Base-by-base conservation (phyloP, 2,888 invertebrate species). In the Napeogenes inachia region DNA sequence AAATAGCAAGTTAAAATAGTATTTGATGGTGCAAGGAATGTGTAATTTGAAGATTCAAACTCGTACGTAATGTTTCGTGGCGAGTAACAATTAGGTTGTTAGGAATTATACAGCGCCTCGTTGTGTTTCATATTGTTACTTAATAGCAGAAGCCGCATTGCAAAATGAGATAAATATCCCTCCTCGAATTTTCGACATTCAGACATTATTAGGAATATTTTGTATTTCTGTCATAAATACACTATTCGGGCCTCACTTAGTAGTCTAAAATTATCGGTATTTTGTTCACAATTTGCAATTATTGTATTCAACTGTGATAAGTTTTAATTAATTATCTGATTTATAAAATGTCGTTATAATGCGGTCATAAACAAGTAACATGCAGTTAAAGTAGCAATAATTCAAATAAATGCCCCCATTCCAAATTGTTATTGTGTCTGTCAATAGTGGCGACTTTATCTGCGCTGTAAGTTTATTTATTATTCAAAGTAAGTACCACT, bases 1-100 rank as follows among this genome's bases (percentile, higher is more conserved):
- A 50, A 8, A 30, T 10, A 30, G 10, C 30, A 4, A 6, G 3
- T 4, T 50, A 50, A 13, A 42, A 42, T 42, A 42, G 42, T 42
- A 10, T 42, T 8, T 50, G 47, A 50, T 10, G 13, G 54, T 33
- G 13, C 38, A 33, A n/a, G 56, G 38, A 56, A 56, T 60, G 60
- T 56, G 21, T 38, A 10, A 57, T 57, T 61, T 47, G 54, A 30
- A 57, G 35, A 54, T 54, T 33, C 3, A 33, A 54, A 50, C 13
- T n/a, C 12, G 13, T 54, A 12, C 45, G 60, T 57, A 33, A 59
- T 56, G 50, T 62, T 64, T 66, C 66, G 64, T 66, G 66, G 62
- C 45, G 45, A 54, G 47, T 8, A 12, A 47, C 56, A 58, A 64
- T 66, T 58, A 62, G 30, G 60, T 60, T 56, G 58, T 64, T 64